phyloP scores from a whole-genome alignment of 2,888 invertebrate species.

The Marasmarcha lunaedactyla region DNA sequence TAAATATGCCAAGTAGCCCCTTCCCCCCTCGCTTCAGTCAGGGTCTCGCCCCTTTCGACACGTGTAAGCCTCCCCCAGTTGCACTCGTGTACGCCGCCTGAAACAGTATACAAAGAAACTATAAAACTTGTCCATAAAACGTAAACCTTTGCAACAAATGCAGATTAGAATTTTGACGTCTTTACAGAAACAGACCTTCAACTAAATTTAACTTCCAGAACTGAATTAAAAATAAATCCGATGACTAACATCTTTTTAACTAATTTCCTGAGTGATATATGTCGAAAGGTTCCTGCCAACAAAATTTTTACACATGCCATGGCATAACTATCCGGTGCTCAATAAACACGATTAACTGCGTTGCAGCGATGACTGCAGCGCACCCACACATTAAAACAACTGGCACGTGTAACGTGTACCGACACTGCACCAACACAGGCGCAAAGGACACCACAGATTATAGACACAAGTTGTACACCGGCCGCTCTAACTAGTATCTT shows the following conservation, averaged over 20 bases:
- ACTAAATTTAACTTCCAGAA: too few species aligned
- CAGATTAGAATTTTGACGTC: too few species aligned
- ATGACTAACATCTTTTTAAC: too few species aligned
- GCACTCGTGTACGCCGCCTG: slow-evolving; percentile 13
- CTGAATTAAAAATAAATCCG: too few species aligned
- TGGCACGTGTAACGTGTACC: slow-evolving; percentile 31
- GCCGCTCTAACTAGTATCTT: background rate
- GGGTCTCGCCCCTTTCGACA: slow-evolving; percentile 20
- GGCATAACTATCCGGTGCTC: slow-evolving; percentile 6
- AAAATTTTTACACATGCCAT: slow-evolving; percentile 1
- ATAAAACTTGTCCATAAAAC: too few species aligned
- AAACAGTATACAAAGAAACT: slow-evolving; percentile 3
- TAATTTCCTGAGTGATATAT: too few species aligned
- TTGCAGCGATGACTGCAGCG: slow-evolving; percentile 15
- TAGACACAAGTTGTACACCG: background rate
- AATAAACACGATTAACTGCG: slow-evolving; percentile 9
- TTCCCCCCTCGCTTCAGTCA: slow-evolving; percentile 14
- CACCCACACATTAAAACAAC: slow-evolving; percentile 21
- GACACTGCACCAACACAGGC: slow-evolving; percentile 19
- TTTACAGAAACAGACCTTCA: too few species aligned
- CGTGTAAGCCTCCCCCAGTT: slow-evolving; percentile 17
- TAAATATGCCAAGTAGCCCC: background rate
- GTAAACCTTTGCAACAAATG: too few species aligned
- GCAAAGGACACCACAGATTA: slow-evolving; percentile 3
- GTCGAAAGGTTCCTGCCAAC: background rate